Evolutionary conservation across 2,113 vertebrate species (phyloP), one percentile per base, ranked within the genome.

Genomic region (Atherinomorus stipes): DNA sequence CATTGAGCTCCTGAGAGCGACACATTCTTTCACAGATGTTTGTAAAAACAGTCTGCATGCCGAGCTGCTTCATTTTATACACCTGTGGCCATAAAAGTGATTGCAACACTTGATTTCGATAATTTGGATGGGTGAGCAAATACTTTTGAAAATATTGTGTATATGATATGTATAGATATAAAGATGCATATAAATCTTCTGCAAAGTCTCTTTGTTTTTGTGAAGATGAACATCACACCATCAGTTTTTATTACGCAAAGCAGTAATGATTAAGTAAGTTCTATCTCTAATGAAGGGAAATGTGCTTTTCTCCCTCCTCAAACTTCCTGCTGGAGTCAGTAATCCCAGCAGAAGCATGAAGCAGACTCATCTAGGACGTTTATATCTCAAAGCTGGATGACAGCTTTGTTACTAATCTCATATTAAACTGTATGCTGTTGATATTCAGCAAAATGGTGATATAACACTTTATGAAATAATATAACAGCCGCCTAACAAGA

Each of bases 381-480:
- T 11, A 9, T 42, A 28, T 51, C 6, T 60, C 25, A 26, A 16
- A 53, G 21, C 57, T 69, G 45, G 53, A 31, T 44, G 49, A 49
- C 13, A 13, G 28, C 62, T 71, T 63, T 57, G 61, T 57, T 56
- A 44, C 4, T 44, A n/a, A 44, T 44, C 16, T 7, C 44, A 47
- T 19, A 47, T 47, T 19, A 47, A 47, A 47, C 44, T 18, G 18
- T 19, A 19, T 13, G 12, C 16, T 42, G 40, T 16, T 42, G 12
- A 42, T 42, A 13, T 42, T 42, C 15, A 71, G 7, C 4, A 34
- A 31, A 15, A 19, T 28, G 22, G 15, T 60, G 65, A 13, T 18
- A 23, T 50, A 44, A 52, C 21, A 57, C 31, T 64, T 59, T 52
- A 11, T 61, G n/a, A 4, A 64, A 51, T 58, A 58, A 62, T 83